phyloP scores from a whole-genome alignment of 2,797 vertebrate species.

The Argentina silus region DNA sequence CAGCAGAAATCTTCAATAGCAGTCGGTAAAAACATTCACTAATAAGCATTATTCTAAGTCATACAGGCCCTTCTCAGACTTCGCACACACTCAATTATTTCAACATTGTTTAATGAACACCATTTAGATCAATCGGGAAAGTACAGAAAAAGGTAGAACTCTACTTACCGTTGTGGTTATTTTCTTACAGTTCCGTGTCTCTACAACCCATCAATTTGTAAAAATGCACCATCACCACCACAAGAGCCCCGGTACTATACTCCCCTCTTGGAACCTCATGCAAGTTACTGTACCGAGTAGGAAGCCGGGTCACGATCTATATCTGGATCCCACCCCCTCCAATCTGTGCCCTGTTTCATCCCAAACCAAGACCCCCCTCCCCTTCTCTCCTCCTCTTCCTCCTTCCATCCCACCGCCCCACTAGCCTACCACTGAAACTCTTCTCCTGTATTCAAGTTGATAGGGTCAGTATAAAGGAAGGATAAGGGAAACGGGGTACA shows the following conservation, averaged over 20 bases:
- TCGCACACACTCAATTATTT: slow-evolving; percentile 49
- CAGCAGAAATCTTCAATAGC: slow-evolving; percentile 8
- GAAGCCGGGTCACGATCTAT: slow-evolving; percentile 90
- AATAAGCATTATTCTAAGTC: not conserved
- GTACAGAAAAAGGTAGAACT: slow-evolving; percentile 45
- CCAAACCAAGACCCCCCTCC: slow-evolving; percentile 40
- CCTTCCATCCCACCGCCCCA: slow-evolving; percentile 39
- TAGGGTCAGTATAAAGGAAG: slow-evolving; percentile 68
- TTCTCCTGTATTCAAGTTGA: slow-evolving; percentile 81
- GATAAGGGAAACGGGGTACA: slow-evolving; percentile 42
- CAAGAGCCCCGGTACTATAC: slow-evolving; percentile 38
- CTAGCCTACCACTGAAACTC: slow-evolving; percentile 52
- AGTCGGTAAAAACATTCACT: not conserved
- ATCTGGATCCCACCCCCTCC: slow-evolving; percentile 74
- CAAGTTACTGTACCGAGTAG: slow-evolving; percentile 88
- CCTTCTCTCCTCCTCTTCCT: not conserved
- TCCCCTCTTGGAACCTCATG: slow-evolving; percentile 82
- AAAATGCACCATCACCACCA: slow-evolving; percentile 41
- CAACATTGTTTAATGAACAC: slow-evolving; percentile 56
- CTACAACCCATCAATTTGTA: slow-evolving; percentile 45
- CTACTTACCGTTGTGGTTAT: slow-evolving; percentile 61
- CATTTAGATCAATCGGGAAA: slow-evolving; percentile 27
- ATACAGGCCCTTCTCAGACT: slow-evolving; percentile 18
- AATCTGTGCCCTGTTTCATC: slow-evolving; percentile 56
- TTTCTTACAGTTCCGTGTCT: slow-evolving; percentile 37